These are phyloP conservation scores for Perithous albicinctus DNA, from an alignment of 2,888 invertebrate genomes.

Conservation along the genomic window DNA sequence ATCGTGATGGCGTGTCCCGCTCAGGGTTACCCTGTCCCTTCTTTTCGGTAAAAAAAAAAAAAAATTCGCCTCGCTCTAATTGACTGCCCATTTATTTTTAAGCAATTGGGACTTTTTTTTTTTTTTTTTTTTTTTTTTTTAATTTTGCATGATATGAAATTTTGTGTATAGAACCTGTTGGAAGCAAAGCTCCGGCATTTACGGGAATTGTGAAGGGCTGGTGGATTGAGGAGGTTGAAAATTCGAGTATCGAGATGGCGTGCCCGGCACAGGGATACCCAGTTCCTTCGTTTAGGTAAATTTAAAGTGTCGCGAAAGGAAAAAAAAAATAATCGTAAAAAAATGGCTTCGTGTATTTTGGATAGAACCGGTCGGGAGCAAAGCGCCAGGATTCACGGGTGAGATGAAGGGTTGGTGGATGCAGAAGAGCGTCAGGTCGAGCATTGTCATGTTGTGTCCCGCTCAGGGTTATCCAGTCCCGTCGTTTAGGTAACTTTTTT, in stretches of 20 bases:
- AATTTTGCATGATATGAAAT: slow-evolving; percentile 41
- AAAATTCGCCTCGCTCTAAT: background rate
- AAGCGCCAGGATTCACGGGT: slow-evolving; percentile 86
- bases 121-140: no score
- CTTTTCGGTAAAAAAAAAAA: slow-evolving; percentile 83
- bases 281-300: slow-evolving; percentile 87
- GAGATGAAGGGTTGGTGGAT: slow-evolving; percentile 76
- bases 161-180: slow-evolving; percentile 86
- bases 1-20: slow-evolving; percentile 90
- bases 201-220: slow-evolving; percentile 86
- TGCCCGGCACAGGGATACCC: slow-evolving; percentile 90
- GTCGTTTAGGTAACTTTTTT: slow-evolving; percentile 87
- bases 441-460: slow-evolving; percentile 87
- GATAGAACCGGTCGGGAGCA: slow-evolving; percentile 87
- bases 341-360: slow-evolving; percentile 81
- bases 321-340: no score
- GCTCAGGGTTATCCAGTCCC: slow-evolving; percentile 90
- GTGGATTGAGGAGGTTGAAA: slow-evolving; percentile 85
- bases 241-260: slow-evolving; percentile 86
- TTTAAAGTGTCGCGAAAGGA: no score
- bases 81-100: background rate
- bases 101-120: no score
- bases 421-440: slow-evolving; percentile 73
- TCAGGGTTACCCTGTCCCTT: slow-evolving; percentile 90
- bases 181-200: slow-evolving; percentile 86